phyloP scores from a whole-genome alignment of 2,797 vertebrate genomes.

The Fratercula arctica region DNA sequence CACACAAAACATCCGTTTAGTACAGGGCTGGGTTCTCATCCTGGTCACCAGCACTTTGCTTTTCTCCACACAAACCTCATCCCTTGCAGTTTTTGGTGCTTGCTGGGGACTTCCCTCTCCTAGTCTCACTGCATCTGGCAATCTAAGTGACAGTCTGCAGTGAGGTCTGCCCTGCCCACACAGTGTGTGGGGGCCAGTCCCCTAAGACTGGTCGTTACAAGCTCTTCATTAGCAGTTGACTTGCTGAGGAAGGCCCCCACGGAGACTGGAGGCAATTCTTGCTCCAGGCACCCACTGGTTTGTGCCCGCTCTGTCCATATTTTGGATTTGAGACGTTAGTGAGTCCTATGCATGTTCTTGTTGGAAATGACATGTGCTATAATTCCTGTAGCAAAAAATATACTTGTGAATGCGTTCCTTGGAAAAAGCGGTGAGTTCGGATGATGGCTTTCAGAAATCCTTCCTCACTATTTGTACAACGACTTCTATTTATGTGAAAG shows the following conservation, averaged over 20 bases:
- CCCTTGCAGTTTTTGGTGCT: not conserved
- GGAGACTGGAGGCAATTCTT: not conserved
- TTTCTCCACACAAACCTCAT: fast-evolving
- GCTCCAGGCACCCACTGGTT: not conserved
- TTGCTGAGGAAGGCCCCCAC: not conserved
- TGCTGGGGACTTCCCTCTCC: not conserved
- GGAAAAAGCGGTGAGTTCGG: not conserved
- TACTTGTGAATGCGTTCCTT: not conserved
- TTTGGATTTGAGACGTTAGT: not conserved
- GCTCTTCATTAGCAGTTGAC: constrained; percentile 3
- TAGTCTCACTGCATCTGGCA: not conserved
- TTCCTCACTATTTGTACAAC: not conserved
- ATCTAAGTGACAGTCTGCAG: not conserved
- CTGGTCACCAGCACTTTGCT: not conserved
- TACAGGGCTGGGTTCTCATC: fast-evolving
- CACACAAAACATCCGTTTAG: not conserved
- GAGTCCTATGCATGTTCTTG: not conserved
- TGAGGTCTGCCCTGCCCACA: not conserved
- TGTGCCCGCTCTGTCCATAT: not conserved
- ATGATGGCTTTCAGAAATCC: not conserved
- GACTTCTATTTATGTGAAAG: not conserved
- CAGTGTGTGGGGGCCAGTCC: not conserved
- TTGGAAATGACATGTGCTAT: constrained; percentile 17
- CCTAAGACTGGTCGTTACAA: fast-evolving
- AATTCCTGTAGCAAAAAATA: constrained; percentile 32